Evolutionary conservation across 2,113 vertebrate species (phyloP), one percentile per base, ranked within the genome.

Genomic region (Pogona vitticeps): DNA sequence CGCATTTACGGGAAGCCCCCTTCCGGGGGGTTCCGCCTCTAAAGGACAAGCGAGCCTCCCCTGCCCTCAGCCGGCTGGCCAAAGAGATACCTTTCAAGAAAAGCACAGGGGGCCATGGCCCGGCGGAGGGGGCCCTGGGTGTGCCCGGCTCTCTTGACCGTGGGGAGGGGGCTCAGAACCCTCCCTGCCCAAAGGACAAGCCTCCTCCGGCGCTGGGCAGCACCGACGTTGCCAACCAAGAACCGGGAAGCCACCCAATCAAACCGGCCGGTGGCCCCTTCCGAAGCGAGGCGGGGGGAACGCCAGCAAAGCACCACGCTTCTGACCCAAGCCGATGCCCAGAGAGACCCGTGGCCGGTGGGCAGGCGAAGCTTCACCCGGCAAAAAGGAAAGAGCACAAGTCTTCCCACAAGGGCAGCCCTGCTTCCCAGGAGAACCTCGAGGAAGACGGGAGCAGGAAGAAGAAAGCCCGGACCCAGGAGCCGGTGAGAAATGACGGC

Each of bases 381-480:
- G 98, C 97, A 92, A 98, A 96, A 42, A 95, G 96, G 86, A 98
- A 97, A 95, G 98, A 98, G 2, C 87, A 95, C 36, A 98, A 97
- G 85, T 71, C 93, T 40, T 93, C 92, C 82, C 89, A 95, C 82
- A 96, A 95, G 75, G 91, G 94, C 77, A 96, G 94, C 85, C 94
- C 95, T 0, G 94, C 96, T 33, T 97, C 98, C 84, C 94, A 97
- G 21, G 98, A 98, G 92, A 98, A 97, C 91, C 88, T 96, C 28
- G 95, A 95, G 14, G 92, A 96, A 21, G 96, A 97, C 0, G 95
- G 96, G 2, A 97, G 97, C 82, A 96, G 97, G 92, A 96, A 97
- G 92, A 98, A 97, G 91, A 99, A 97, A 91, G 92, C 95, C 68
- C 95, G 96, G 17, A 23, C 71, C 0, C 76, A 71, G 0, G 95